A percentile compares a stretch with the other conserved stretches of the same genome.
Conservation (phyloP, 2,888 invertebrate genomes). For the Dynastes maya region DNA sequence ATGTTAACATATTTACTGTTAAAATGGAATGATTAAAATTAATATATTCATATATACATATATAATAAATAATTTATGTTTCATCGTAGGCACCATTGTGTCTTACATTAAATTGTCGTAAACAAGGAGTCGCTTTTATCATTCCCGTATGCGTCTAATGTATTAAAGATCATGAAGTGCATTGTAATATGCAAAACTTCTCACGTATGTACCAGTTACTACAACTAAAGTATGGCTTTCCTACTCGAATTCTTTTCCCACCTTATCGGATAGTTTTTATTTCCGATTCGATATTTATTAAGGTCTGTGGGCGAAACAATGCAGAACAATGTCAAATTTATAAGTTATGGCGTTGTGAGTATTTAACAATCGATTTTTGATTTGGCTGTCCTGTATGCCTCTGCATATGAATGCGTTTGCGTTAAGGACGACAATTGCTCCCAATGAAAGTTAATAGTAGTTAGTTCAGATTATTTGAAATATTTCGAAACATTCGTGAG, state of each 20-base stretch:
- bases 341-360: constrained; percentile 39
- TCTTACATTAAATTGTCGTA: not conserved
- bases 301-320: constrained; percentile 49
- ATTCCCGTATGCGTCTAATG: not conserved
- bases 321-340: constrained; percentile 49
- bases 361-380: constrained; percentile 34
- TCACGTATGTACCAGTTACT: constrained; percentile 11
- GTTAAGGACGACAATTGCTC: no score
- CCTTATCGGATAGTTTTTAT: constrained; percentile 44
- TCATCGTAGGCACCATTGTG: constrained; percentile 3
- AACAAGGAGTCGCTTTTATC: not conserved
- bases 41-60: no score
- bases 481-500: no score
- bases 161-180: constrained; percentile 23
- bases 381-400: not conserved
- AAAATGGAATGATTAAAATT: no score
- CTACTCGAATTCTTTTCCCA: constrained; percentile 54
- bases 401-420: not conserved
- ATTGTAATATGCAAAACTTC: constrained; percentile 13
- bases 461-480: no score
- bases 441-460: no score
- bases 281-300: constrained; percentile 49
- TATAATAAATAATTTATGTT: no score
- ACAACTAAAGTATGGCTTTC: constrained; percentile 39
- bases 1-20: no score